These are phyloP conservation scores for Tragelaphus eurycerus DNA, from an alignment of 2,797 vertebrate species.

Conservation along the genomic window DNA sequence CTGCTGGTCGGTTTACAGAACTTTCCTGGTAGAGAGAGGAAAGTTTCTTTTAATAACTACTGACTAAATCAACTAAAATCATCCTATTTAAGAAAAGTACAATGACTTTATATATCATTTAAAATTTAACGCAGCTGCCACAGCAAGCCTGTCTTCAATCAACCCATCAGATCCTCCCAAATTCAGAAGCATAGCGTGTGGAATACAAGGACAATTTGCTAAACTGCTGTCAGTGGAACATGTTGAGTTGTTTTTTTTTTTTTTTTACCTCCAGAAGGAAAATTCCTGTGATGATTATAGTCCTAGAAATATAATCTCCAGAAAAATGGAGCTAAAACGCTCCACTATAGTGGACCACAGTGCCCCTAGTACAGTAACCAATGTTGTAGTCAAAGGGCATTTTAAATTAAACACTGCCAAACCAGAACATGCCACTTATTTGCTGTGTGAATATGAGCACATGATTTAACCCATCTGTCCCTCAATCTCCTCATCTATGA, in stretches of 20 bases:
- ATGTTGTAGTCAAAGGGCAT: not conserved
- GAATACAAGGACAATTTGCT: not conserved
- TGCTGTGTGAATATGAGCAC: not conserved
- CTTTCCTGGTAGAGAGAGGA: not conserved
- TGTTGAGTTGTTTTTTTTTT: not conserved
- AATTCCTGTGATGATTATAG: not conserved
- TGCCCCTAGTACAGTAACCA: not conserved
- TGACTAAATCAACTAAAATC: not conserved
- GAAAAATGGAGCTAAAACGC: not conserved
- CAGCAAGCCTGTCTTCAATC: not conserved
- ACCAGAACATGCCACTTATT: not conserved
- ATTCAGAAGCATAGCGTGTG: not conserved
- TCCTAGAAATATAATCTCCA: not conserved
- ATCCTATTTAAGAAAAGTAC: not conserved
- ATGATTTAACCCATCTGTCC: not conserved
- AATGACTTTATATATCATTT: not conserved
- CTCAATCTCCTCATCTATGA: not conserved
- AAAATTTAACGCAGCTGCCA: not conserved
- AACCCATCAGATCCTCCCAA: not conserved
- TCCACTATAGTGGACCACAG: not conserved
- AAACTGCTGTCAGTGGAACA: not conserved
- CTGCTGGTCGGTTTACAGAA: not conserved
- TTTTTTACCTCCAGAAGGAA: not conserved
- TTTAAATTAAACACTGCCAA: conserved; percentile 10
- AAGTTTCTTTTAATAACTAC: not conserved